A percentile compares a stretch with the other conserved stretches of the same genome.
Conservation (phyloP, 2,888 invertebrate genomes). For the Anaspis maculata region DNA sequence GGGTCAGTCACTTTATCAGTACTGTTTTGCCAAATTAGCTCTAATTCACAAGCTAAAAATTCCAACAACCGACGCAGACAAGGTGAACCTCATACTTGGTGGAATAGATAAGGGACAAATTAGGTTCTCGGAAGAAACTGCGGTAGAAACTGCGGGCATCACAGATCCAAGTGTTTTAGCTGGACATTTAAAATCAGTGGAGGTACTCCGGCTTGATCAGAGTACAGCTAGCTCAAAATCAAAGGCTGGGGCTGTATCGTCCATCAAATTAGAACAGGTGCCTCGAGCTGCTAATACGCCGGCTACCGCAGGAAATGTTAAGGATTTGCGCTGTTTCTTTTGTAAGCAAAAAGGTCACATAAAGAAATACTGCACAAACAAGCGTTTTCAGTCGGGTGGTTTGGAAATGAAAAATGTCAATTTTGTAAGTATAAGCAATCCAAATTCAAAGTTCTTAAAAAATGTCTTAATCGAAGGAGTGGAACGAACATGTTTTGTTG, state of each 20-base stretch:
- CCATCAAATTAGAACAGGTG: too few species aligned
- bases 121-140: conserved; percentile 8
- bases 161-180: conserved; percentile 8
- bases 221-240: too few species aligned
- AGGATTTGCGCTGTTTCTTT: not conserved
- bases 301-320: not conserved
- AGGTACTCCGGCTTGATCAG: too few species aligned
- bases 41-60: conserved; percentile 10
- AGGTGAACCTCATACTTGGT: conserved; percentile 6
- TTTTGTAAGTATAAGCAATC: not conserved
- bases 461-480: not conserved
- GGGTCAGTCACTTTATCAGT: conserved; percentile 6
- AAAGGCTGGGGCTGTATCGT: too few species aligned
- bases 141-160: conserved; percentile 8
- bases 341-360: not conserved
- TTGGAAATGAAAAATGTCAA: conserved; percentile 1
- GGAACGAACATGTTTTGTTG: not conserved
- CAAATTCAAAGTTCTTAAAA: conserved; percentile 3
- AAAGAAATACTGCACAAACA: not conserved
- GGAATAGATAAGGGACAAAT: conserved; percentile 7
- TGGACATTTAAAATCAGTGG: conserved; percentile 5
- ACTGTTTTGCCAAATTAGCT: conserved; percentile 8
- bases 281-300: not conserved
- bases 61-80: conserved; percentile 1
- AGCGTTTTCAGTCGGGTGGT: not conserved